Base-by-base conservation (phyloP, 35 echinoderm and acorn worm species). In the Stichopus chloronotus region DNA sequence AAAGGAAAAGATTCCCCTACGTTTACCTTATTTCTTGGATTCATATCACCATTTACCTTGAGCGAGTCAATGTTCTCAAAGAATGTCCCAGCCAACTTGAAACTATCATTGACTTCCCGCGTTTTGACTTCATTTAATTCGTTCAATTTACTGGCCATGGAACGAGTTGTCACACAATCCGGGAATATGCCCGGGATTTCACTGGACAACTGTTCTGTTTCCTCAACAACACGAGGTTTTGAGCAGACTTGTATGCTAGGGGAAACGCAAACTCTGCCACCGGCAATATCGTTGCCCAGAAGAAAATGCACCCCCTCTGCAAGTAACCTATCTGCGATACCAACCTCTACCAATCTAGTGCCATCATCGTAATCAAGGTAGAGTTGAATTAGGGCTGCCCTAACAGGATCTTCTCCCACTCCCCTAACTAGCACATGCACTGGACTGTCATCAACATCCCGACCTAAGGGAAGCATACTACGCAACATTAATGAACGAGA, bases 211-310 rank as follows among this genome's bases (percentile, higher is more conserved):
- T 43, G 30, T 43, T 43, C 30, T 43, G 30, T 43, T 43, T 43
- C 30, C 30, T 43, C 30, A 43, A 43, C 30, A 43, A 43, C 30
- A 43, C 30, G 30, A 43, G 30, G 30, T 43, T 43, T 43, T 1
- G 30, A 43, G 30, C 30, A 43, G 3, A 43, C 30, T 43, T 43
- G 30, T 43, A 43, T 3, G 3, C 30, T 57, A 94, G 52, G 71
- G 90, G 93, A 79, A 87, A 87, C 9, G 72, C 53, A 55, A 94
- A 19, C 11, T 76, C 87, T 59, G 63, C 79, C 20, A 76, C 30
- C 30, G 30, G 30, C 30, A 43, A 43, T 43, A 43, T 43, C 30
- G 30, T 43, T 43, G 30, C 30, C 30, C 0, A 43, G 30, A 3
- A 43, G 30, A 43, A 43, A 43, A 43, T 43, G 30, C 30, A 72